Percentiles rank a stretch among this genome's conserved stretches.
These are phyloP conservation scores for Pogonophryne albipinna DNA, from an alignment of 2,797 vertebrate species.

Conservation along the genomic window DNA sequence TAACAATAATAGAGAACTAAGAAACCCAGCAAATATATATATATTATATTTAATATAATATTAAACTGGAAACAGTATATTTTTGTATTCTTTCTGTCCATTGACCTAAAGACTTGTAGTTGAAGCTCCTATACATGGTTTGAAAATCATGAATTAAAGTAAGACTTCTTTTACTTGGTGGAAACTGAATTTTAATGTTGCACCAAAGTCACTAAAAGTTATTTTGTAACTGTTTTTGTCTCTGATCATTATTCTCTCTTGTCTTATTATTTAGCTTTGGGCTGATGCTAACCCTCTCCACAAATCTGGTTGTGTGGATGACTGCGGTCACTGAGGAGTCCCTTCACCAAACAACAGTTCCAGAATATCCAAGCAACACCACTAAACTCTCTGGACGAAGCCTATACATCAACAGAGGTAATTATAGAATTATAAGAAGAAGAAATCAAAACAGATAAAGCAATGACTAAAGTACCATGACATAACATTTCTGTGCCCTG, in stretches of 20 bases:
- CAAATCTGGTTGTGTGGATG: conserved; percentile 96
- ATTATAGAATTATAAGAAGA: background rate
- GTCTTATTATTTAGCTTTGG: conserved; percentile 86
- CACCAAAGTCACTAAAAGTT: background rate
- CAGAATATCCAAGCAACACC: conserved; percentile 29
- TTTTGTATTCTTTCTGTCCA: background rate
- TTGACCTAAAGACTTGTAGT: background rate
- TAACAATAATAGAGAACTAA: too few relatives aligned
- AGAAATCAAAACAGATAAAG: background rate
- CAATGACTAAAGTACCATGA: background rate
- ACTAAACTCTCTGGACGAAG: conserved; percentile 28
- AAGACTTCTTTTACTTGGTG: too few relatives aligned
- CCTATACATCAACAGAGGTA: conserved; percentile 58
- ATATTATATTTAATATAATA: background rate
- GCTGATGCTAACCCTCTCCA: conserved; percentile 92
- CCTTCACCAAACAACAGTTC: conserved; percentile 86
- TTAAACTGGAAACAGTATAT: background rate
- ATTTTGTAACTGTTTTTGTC: background rate
- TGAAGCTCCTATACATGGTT: background rate
- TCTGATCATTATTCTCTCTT: background rate
- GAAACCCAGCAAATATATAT: background rate
- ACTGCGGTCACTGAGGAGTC: conserved; percentile 92
- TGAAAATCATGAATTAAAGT: background rate
- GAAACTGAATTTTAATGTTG: background rate
- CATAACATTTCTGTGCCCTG: background rate